Evolutionary conservation across 2,113 vertebrate genomes (phyloP), one percentile per base, ranked within the genome.

Genomic region (Scalopus aquaticus): DNA sequence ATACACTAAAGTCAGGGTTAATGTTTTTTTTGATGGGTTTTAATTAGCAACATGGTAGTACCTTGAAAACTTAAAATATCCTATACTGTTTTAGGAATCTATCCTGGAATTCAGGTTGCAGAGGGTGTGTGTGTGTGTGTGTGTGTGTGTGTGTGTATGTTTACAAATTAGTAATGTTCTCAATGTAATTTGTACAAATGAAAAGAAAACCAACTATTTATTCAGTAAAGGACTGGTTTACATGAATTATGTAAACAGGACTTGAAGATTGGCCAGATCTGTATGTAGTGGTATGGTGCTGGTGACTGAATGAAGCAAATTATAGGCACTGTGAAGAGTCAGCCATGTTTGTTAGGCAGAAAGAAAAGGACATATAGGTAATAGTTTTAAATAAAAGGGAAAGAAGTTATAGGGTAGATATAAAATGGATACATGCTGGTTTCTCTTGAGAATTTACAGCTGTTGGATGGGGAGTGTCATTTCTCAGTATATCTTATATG

Each of bases 371-470:
- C 58, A 1, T 58, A 7, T 42, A 58, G 44, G 26, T 37, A 3
- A 46, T 79, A 19, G n/a, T 83, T 73, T 67, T 8, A 83, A 64
- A 79, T 69, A n/a, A 54, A 62, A 91, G n/a, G 3, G 1, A 30
- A 85, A 49, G 54, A 54, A 24, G 5, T 30, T 67, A 42, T 4
- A 91, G 28, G n/a, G 42, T 20, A 39, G 30, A 78, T 32, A 46
- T 35, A 62, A 72, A 82, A 51, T 17, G 16, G 16, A 51, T 37
- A 77, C 49, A 35, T 72, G 5, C 80, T 74, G 49, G 28, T 82
- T 90, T 86, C 65, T 76, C 90, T 90, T 64, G 28, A 78, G 62
- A 73, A 49, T 77, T 87, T 93, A 49, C 19, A 22, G 1, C n/a
- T n/a, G 12, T 64, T 32, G 6, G 69, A 32, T 44, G 22, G 19